Evolutionary conservation across 2,797 vertebrate genomes (phyloP), one percentile per base, ranked within the genome.

Genomic region (Acrossocheilus wenchowensis): DNA sequence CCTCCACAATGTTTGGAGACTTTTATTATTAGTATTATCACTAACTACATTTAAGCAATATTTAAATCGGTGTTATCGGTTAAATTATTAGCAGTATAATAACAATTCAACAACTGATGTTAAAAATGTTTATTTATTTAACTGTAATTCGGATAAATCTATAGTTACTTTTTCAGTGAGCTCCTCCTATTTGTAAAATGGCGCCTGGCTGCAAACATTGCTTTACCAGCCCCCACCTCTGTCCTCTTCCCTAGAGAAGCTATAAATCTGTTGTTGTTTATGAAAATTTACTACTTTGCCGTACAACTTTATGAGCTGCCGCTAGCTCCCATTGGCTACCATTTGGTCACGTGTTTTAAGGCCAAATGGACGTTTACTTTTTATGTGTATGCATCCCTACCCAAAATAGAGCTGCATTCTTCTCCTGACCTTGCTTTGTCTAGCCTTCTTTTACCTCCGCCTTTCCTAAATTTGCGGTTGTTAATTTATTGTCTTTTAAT

Each of bases 201-300:
- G 98, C 97, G 97, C 94, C 97, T 96, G 93, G 93, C 93, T 95
- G 94, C 62, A 66, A 73, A 79, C 72, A 43, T 36, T 75, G 45
- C 71, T 83, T 45, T 34, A 39, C 85, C 82, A 84, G 77, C 85
- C 86, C 62, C 77, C 66, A 66, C n/a, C 52, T 81, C 87, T 82
- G 17, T 78, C 54, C 89, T 82, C 88, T 87, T 90, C 88, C 85
- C 88, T 83, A 43, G 12, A 50, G 89, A 95, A 96, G 95, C 94
- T 97, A 98, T 99, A 99, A 99, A 99, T 99, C 97, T 97, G 97
- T 96, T 98, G 97, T 98, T 98, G 97, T 98, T 98, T 98, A 98
- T 99, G 97, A 99, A 98, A 98, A 99, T 99, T 98, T 99, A 99
- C 98, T 98, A 98, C 97, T 96, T 95, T 95, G 96, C 97, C 96